Evolutionary conservation across 2,888 invertebrate species (phyloP).

Genomic region (Noctua janthina): DNA sequence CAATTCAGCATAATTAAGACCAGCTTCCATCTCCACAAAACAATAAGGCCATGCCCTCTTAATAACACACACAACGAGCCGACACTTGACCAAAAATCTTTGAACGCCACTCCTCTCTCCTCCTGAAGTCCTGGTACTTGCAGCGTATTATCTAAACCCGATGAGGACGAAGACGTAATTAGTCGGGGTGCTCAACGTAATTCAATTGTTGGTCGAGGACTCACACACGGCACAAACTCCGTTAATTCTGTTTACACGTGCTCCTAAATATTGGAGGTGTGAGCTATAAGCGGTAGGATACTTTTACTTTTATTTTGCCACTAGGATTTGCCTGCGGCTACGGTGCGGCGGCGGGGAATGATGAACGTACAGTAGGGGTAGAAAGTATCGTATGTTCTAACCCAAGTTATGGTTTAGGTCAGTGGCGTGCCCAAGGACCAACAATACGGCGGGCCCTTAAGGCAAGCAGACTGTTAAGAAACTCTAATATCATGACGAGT

Average conservation of each 20-base stretch:
- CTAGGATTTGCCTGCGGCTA: background rate
- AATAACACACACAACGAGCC: constrained; percentile 15
- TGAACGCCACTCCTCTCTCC: constrained; percentile 26
- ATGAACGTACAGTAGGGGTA: background rate
- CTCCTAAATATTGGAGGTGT: constrained; percentile 46
- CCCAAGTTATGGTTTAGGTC: background rate
- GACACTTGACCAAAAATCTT: constrained; percentile 57
- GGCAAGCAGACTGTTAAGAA: background rate
- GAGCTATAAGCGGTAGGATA: constrained; percentile 14
- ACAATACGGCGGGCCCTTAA: background rate
- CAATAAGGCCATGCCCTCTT: constrained; percentile 1
- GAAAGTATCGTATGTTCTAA: background rate
- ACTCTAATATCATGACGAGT: no score
- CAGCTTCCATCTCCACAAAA: background rate
- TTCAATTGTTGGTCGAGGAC: constrained; percentile 68
- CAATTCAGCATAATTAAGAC: background rate
- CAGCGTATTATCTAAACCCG: constrained; percentile 54
- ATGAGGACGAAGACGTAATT: constrained; percentile 64
- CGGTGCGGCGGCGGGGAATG: background rate
- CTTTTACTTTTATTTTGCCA: background rate
- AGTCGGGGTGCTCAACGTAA: constrained; percentile 63
- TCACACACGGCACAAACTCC: constrained; percentile 67
- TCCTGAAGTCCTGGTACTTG: constrained; percentile 22
- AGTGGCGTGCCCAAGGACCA: no score
- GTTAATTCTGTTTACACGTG: constrained; percentile 70